phyloP scores from a whole-genome alignment of 92 coral and sea anemone species.

The Umimayanthus chanpuru region DNA sequence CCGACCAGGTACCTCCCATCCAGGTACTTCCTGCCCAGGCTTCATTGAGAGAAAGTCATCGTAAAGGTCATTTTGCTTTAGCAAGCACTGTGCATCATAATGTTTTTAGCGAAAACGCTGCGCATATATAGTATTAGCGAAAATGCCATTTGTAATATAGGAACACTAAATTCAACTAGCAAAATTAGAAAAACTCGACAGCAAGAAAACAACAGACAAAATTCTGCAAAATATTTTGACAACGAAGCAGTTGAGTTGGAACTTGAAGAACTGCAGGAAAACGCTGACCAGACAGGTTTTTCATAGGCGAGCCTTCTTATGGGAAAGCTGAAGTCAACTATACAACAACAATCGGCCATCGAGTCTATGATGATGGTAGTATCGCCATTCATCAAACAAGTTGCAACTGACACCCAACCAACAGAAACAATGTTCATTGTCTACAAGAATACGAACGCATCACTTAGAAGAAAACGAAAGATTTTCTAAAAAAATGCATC shows the following conservation, averaged over 20 bases:
- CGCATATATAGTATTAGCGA: not conserved
- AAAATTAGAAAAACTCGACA: not conserved
- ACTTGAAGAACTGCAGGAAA: conserved; percentile 16
- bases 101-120: not conserved
- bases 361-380: not conserved
- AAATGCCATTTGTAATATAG: not conserved
- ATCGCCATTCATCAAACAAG: not conserved
- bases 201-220: not conserved
- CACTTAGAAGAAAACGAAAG: not conserved
- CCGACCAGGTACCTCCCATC: too few species aligned
- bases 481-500: not conserved
- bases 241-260: not conserved
- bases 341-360: not conserved
- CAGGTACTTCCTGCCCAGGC: not conserved
- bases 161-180: not conserved
- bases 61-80: not conserved
- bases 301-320: not conserved
- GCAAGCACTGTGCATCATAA: too few species aligned
- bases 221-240: not conserved
- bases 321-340: not conserved
- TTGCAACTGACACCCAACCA: not conserved
- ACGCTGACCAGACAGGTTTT: not conserved
- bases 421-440: not conserved
- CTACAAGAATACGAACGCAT: not conserved
- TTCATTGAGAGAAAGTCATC: not conserved